Conservation (phyloP, 2,888 invertebrate species). For the Sinohyriopsis cumingii region DNA sequence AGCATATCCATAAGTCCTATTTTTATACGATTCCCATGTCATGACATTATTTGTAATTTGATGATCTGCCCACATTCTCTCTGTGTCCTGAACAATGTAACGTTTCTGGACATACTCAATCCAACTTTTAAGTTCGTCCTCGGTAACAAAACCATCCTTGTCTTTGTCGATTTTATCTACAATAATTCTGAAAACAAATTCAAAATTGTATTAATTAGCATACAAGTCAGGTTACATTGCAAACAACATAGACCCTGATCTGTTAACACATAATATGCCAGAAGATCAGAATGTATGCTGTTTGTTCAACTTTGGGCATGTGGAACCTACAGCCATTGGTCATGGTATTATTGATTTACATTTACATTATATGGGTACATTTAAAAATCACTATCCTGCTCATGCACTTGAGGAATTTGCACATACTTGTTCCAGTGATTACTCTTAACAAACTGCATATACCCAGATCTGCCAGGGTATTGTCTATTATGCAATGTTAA, state of each 20-base stretch:
- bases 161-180: slow-evolving; percentile 91
- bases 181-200: slow-evolving; percentile 81
- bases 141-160: slow-evolving; percentile 73
- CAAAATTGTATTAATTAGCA: background rate
- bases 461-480: too few relatives aligned
- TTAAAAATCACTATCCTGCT: too few relatives aligned
- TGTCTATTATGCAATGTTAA: too few relatives aligned
- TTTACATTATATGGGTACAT: too few relatives aligned
- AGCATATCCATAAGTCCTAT: slow-evolving; percentile 87
- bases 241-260: background rate
- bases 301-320: background rate
- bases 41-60: slow-evolving; percentile 83
- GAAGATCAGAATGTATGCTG: background rate
- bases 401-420: too few relatives aligned
- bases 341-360: too few relatives aligned
- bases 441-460: too few relatives aligned
- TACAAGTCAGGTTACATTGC: background rate
- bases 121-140: slow-evolving; percentile 95
- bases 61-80: slow-evolving; percentile 93
- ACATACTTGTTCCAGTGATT: too few relatives aligned
- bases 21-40: slow-evolving; percentile 86
- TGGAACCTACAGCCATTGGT: too few relatives aligned
- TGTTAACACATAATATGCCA: background rate
- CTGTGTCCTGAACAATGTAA: slow-evolving; percentile 93
- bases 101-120: slow-evolving; percentile 93